Conservation (phyloP, 2,113 vertebrate species). For the Microtus ochrogaster region DNA sequence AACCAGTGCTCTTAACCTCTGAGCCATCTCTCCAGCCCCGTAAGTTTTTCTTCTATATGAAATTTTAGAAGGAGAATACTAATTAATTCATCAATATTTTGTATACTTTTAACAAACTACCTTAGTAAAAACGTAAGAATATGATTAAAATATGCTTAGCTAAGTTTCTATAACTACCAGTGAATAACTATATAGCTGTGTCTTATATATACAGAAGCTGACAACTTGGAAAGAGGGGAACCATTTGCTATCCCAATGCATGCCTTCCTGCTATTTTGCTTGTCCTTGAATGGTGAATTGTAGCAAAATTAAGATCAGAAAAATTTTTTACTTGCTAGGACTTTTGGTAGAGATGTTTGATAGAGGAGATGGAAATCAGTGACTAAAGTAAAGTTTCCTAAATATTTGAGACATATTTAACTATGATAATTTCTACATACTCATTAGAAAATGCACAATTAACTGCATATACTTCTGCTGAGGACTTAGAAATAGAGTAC, state of each 20-base stretch:
- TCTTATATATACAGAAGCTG: constrained; percentile 42
- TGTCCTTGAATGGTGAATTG: constrained; percentile 1
- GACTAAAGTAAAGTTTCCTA: constrained; percentile 66
- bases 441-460: constrained; percentile 71
- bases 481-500: constrained; percentile 60
- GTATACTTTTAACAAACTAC: neutral
- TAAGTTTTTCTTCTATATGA: constrained; percentile 15
- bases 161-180: neutral
- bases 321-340: constrained; percentile 55
- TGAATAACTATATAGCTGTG: neutral
- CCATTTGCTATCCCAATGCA: neutral
- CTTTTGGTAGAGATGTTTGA: constrained; percentile 50
- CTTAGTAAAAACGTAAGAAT: constrained; percentile 37
- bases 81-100: neutral
- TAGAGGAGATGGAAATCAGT: constrained; percentile 60
- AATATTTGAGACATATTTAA: constrained; percentile 71
- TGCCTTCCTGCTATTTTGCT: neutral
- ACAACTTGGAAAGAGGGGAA: constrained; percentile 3
- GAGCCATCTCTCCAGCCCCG: too few species aligned
- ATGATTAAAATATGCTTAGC: neutral
- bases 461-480: constrained; percentile 47
- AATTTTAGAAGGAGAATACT: constrained; percentile 35
- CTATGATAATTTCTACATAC: constrained; percentile 37
- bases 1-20: too few species aligned
- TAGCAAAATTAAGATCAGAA: constrained; percentile 50